Evolutionary conservation across 2,113 vertebrate genomes (phyloP).

Genomic region (Ptyas mucosa): DNA sequence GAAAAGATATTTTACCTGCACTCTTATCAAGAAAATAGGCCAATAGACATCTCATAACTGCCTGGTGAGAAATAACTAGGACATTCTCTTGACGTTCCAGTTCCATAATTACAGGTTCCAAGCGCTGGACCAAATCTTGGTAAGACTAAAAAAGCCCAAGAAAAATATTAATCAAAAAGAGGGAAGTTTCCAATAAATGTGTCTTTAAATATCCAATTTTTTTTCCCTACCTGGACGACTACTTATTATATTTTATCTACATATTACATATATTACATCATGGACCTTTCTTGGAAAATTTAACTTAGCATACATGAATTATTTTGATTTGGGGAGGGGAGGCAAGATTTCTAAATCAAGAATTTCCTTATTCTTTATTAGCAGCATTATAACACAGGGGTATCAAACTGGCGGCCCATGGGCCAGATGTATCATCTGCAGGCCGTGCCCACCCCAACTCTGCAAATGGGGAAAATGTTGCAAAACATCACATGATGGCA

Average conservation of each 20-base stretch:
- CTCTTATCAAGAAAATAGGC: conserved; percentile 97
- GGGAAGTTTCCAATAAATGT: not conserved
- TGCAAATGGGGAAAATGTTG: too few species aligned
- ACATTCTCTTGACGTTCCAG: conserved; percentile 93
- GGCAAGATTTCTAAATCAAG: not conserved
- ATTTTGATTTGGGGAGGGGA: not conserved
- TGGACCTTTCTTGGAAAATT: not conserved
- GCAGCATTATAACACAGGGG: not conserved
- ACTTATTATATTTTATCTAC: not conserved
- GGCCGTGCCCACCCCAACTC: too few species aligned
- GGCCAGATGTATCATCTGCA: too few species aligned
- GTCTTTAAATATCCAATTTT: not conserved
- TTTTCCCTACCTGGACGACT: not conserved
- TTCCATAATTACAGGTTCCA: conserved; percentile 97
- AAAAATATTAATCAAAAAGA: not conserved
- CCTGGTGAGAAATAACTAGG: conserved; percentile 93
- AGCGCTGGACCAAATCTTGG: conserved; percentile 92
- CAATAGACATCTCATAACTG: conserved; percentile 94
- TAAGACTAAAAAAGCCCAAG: conserved; percentile 78
- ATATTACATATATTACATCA: not conserved
- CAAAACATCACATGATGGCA: too few species aligned
- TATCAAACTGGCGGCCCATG: too few species aligned
- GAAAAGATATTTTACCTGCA: conserved; percentile 76
- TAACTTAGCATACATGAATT: not conserved
- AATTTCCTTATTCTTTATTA: not conserved